A percentile compares a stretch with the other conserved stretches of the same genome.
phyloP scores from a whole-genome alignment of 37 sponge, comb jelly and placozoan species.

The Cliona cf. orientalis region DNA sequence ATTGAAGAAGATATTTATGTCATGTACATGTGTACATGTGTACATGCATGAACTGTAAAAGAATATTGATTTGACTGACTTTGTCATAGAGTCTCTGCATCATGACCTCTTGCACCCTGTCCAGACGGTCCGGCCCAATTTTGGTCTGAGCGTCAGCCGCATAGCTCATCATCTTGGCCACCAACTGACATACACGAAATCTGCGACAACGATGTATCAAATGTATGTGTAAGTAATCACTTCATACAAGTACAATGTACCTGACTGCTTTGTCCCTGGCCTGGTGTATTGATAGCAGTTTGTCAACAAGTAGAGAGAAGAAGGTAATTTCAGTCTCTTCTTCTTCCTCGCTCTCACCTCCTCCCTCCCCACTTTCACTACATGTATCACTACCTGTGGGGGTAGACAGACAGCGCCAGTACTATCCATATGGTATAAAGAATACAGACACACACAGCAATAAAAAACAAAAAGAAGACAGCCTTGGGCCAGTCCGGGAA shows the following conservation, averaged over 20 bases:
- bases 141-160: constrained; percentile 31
- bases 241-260: background rate
- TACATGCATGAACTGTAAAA: background rate
- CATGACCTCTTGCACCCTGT: constrained; percentile 44
- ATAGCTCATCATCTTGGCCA: constrained; percentile 50
- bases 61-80: background rate
- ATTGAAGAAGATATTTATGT: background rate
- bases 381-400: no score
- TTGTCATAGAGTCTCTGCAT: constrained; percentile 60
- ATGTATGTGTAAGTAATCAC: background rate
- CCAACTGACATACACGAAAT: constrained; percentile 71
- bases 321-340: constrained; percentile 6
- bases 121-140: background rate
- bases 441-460: no score
- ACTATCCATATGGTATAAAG: no score
- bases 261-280: constrained; percentile 71
- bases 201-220: background rate
- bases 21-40: background rate
- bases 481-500: no score
- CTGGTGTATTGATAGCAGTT: constrained; percentile 53
- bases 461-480: no score
- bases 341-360: constrained; percentile 6
- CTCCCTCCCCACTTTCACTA: constrained; percentile 20
- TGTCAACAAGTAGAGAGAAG: constrained; percentile 47
- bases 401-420: no score